A percentile compares a stretch with the other conserved stretches of the same genome.
phyloP scores from a whole-genome alignment of 2,888 invertebrate genomes.

The Plusia festucae region DNA sequence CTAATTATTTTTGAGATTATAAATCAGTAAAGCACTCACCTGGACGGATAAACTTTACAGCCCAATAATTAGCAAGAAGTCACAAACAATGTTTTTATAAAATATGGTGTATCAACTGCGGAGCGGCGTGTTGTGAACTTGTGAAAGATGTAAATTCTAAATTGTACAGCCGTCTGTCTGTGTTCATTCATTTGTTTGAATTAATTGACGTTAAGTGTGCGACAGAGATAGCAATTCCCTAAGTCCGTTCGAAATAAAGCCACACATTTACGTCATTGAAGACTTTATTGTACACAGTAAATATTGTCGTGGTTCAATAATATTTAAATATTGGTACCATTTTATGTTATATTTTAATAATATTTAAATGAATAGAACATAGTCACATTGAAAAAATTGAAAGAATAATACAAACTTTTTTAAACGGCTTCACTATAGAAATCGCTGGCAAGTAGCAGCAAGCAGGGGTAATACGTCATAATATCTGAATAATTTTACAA shows the following conservation, averaged over 20 bases:
- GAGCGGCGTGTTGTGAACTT: slow-evolving; percentile 61
- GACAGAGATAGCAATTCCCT: slow-evolving; percentile 46
- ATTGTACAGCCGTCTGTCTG: slow-evolving; percentile 34
- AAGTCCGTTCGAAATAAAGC: slow-evolving; percentile 43
- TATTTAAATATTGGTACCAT: background rate
- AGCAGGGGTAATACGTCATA: too few species aligned
- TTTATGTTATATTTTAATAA: background rate
- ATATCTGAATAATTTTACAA: too few species aligned
- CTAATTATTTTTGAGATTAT: background rate
- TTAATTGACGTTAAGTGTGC: slow-evolving; percentile 60
- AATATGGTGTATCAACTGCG: slow-evolving; percentile 50
- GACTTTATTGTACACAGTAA: background rate
- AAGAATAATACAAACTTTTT: too few species aligned
- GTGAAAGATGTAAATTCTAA: slow-evolving; percentile 46
- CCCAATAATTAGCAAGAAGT: slow-evolving; percentile 28
- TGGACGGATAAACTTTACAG: slow-evolving; percentile 25
- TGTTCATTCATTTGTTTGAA: slow-evolving; percentile 61
- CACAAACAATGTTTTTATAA: slow-evolving; percentile 38
- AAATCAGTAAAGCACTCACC: slow-evolving; percentile 43
- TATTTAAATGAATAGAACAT: too few species aligned
- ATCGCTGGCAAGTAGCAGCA: too few species aligned
- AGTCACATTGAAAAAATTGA: too few species aligned
- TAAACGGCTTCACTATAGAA: too few species aligned
- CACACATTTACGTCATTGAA: background rate
- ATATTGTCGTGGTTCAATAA: background rate